These are phyloP conservation scores for Panthera tigris DNA, from an alignment of 2,113 vertebrate species.

Conservation along the genomic window DNA sequence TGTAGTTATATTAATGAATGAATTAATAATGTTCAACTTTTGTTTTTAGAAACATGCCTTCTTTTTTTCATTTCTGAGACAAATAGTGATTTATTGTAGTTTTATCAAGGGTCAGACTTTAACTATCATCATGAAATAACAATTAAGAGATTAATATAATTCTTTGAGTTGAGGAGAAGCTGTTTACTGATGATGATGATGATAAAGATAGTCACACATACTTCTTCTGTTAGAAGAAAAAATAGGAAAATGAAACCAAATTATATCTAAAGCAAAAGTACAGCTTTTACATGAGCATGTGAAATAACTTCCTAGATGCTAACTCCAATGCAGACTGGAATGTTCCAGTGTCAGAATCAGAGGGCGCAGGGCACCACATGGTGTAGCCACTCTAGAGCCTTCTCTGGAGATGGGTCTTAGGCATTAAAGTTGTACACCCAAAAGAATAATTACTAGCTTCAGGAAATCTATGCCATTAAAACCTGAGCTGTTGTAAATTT, in stretches of 20 bases:
- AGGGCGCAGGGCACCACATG: neutral
- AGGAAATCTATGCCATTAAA: neutral
- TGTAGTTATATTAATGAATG: neutral
- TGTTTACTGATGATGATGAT: neutral
- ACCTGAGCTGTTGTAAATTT: neutral
- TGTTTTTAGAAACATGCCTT: neutral
- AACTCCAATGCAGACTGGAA: neutral
- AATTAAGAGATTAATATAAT: constrained; percentile 25
- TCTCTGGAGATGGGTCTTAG: neutral
- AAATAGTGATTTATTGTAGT: neutral
- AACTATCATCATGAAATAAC: neutral
- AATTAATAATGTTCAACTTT: neutral
- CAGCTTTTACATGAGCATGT: neutral
- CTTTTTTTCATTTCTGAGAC: neutral
- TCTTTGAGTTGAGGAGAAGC: neutral
- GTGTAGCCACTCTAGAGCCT: neutral
- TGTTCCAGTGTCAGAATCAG: neutral
- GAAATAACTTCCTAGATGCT: neutral
- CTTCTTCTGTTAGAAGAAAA: constrained; percentile 8
- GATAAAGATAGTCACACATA: neutral
- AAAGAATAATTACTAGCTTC: neutral
- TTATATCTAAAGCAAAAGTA: neutral
- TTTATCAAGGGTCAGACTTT: neutral
- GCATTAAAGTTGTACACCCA: neutral
- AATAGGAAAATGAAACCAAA: neutral